Evolutionary conservation across 2,888 invertebrate species (phyloP).

Genomic region (Yponomeuta malinellus): DNA sequence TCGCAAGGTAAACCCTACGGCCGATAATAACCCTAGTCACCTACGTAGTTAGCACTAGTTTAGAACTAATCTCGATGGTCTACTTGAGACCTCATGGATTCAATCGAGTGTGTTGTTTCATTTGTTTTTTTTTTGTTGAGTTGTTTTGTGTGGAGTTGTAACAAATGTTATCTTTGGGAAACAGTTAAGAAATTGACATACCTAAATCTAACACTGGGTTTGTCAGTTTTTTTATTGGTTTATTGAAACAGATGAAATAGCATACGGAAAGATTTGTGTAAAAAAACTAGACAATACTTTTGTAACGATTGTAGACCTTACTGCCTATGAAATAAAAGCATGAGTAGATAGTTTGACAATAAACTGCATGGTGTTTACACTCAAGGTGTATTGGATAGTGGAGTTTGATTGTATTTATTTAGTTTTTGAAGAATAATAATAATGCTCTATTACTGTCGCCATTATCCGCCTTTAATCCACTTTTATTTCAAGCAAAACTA

Average conservation of each 20-base stretch:
- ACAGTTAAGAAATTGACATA: too few relatives aligned
- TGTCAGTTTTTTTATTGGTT: neutral
- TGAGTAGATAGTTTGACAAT: constrained; percentile 6
- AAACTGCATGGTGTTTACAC: constrained; percentile 1
- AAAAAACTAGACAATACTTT: neutral
- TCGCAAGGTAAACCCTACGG: constrained; percentile 76
- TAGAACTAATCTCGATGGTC: constrained; percentile 2
- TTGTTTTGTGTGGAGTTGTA: too few relatives aligned
- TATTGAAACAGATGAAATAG: neutral
- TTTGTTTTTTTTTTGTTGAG: neutral
- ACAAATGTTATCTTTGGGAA: too few relatives aligned
- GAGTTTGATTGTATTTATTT: constrained; percentile 1
- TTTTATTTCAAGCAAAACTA: neutral
- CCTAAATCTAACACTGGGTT: neutral
- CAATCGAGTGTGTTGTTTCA: neutral
- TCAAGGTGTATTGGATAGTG: neutral
- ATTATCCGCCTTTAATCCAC: neutral
- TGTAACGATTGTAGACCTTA: neutral
- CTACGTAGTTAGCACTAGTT: constrained; percentile 54
- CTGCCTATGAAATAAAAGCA: constrained; percentile 7
- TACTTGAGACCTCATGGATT: neutral
- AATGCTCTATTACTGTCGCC: neutral
- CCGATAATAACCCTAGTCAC: constrained; percentile 42
- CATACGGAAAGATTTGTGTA: neutral
- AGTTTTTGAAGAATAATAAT: neutral